A percentile compares a stretch with the other conserved stretches of the same genome.
These are phyloP conservation scores for Choristoneura fumiferana DNA, from an alignment of 1,140 invertebrate species.

Conservation along the genomic window DNA sequence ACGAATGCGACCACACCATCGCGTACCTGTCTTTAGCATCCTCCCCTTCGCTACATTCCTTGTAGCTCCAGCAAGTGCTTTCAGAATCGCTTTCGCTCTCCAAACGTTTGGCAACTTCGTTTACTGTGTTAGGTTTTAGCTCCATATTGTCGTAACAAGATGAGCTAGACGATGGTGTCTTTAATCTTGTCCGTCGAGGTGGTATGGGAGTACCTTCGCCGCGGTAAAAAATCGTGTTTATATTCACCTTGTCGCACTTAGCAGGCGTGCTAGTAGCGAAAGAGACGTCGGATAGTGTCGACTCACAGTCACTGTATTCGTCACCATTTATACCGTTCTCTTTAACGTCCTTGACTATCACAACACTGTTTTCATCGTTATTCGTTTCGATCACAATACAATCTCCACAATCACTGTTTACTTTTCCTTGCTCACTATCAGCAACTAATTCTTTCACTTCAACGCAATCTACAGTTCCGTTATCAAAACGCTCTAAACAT, in stretches of 20 bases:
- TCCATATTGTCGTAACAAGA: constrained; percentile 51
- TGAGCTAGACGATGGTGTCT: constrained; percentile 38
- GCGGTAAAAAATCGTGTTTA: constrained; percentile 47
- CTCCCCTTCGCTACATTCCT: constrained; percentile 52
- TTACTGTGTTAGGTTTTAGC: constrained; percentile 21
- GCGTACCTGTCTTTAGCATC: constrained; percentile 47
- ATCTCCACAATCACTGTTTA: background rate
- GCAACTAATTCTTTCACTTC: constrained; percentile 28
- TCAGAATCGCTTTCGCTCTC: constrained; percentile 57
- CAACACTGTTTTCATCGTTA: constrained; percentile 1
- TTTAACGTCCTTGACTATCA: background rate
- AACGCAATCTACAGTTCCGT: constrained; percentile 7
- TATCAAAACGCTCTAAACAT: constrained; percentile 54
- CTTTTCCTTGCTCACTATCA: constrained; percentile 19
- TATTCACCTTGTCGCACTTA: constrained; percentile 43
- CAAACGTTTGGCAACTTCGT: constrained; percentile 20
- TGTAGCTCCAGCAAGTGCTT: constrained; percentile 71
- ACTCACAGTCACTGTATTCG: constrained; percentile 54
- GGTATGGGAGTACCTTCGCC: constrained; percentile 53
- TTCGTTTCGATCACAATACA: too few relatives aligned
- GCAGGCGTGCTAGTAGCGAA: constrained; percentile 56
- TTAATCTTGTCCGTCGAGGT: constrained; percentile 43
- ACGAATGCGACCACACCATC: constrained; percentile 63
- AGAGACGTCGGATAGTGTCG: constrained; percentile 46
- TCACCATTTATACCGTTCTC: constrained; percentile 35